Conservation (phyloP, 2,113 vertebrate species). For the Chionomys nivalis region DNA sequence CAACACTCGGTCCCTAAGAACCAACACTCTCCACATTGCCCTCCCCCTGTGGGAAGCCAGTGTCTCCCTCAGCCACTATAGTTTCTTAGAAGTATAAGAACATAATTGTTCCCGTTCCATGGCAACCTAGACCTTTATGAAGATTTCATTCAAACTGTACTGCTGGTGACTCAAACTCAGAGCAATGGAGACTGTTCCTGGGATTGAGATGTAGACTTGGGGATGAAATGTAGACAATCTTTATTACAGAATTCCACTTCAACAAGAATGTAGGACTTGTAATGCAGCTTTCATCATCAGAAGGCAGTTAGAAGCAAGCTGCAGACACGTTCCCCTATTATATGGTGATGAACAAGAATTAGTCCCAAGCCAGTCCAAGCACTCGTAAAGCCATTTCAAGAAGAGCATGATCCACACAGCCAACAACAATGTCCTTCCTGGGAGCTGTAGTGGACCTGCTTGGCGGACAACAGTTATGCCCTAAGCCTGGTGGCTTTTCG, state of each 20-base stretch:
- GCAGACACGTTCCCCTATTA: neutral
- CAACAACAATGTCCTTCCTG: neutral
- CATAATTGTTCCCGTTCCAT: constrained; percentile 1
- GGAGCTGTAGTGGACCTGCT: neutral
- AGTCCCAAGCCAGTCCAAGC: neutral
- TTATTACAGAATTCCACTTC: constrained; percentile 15
- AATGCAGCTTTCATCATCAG: constrained; percentile 31
- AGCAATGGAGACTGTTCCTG: neutral
- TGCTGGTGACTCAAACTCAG: neutral
- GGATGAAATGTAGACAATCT: neutral
- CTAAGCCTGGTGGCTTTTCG: neutral
- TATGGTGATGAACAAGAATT: constrained; percentile 20
- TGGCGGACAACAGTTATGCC: neutral
- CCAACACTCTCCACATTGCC: neutral
- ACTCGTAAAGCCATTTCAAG: neutral
- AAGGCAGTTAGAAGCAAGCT: constrained; percentile 44
- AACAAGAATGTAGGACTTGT: neutral
- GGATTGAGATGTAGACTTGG: constrained; percentile 29
- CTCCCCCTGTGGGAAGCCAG: neutral
- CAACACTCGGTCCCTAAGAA: neutral
- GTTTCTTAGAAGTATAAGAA: constrained; percentile 47
- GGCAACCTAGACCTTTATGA: neutral
- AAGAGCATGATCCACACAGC: neutral
- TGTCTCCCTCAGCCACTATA: neutral
- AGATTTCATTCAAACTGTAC: constrained; percentile 38